Evolutionary conservation across 1,140 invertebrate genomes (phyloP).

Genomic region (Micrasema minimum): DNA sequence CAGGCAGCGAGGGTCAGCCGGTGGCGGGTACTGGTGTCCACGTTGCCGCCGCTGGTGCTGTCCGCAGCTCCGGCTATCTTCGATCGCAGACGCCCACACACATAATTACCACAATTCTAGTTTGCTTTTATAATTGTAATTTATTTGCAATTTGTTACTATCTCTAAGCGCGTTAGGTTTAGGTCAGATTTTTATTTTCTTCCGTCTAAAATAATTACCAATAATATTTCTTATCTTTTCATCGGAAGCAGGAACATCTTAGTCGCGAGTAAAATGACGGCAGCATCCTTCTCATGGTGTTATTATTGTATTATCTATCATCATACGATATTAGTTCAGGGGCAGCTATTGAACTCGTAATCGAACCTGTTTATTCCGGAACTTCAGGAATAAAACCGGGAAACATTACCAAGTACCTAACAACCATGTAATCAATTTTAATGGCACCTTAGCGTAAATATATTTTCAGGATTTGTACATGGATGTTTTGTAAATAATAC

Average conservation of each 20-base stretch:
- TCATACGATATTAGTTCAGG: not conserved
- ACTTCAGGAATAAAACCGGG: not conserved
- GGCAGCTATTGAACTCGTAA: constrained; percentile 3
- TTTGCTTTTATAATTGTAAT: too few relatives aligned
- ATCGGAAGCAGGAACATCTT: too few relatives aligned
- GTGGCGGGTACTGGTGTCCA: not conserved
- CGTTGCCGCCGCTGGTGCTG: not conserved
- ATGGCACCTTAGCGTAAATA: constrained; percentile 1
- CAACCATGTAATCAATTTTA: constrained; percentile 14
- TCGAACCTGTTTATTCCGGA: constrained; percentile 5
- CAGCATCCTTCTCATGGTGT: not conserved
- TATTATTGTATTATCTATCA: not conserved
- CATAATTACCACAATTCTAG: too few relatives aligned
- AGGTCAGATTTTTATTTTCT: too few relatives aligned
- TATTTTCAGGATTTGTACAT: too few relatives aligned
- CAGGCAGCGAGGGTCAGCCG: constrained; percentile 1
- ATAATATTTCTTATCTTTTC: too few relatives aligned
- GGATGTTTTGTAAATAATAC: too few relatives aligned
- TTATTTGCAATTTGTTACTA: too few relatives aligned
- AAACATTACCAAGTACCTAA: too few relatives aligned
- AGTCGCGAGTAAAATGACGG: not conserved
- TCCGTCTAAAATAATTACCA: too few relatives aligned
- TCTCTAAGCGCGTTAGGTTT: too few relatives aligned
- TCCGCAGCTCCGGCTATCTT: not conserved
- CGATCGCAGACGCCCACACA: too few relatives aligned